Conservation (phyloP, 2,797 vertebrate species). For the Coendou prehensilis region DNA sequence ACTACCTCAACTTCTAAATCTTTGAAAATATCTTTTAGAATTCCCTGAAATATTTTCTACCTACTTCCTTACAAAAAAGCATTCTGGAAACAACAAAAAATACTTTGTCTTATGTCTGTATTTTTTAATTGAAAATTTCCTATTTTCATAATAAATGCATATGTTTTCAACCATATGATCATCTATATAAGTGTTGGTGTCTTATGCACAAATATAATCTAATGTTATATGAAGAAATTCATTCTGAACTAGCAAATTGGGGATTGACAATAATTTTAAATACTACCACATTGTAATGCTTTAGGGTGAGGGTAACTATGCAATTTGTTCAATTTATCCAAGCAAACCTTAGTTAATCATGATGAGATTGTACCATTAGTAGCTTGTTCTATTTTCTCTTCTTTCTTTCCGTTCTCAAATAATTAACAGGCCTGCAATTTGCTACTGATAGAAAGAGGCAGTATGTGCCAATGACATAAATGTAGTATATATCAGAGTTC, state of each 20-base stretch:
- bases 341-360: neutral
- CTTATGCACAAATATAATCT: neutral
- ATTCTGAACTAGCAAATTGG: slow-evolving; percentile 17
- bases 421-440: slow-evolving; percentile 5
- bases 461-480: neutral
- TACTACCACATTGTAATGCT: neutral
- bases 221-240: slow-evolving; percentile 4
- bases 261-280: slow-evolving; percentile 31
- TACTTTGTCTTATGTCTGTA: neutral
- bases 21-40: slow-evolving; percentile 43
- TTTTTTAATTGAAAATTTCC: neutral
- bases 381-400: neutral
- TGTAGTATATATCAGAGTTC: neutral
- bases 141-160: neutral
- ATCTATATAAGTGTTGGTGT: neutral
- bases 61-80: neutral
- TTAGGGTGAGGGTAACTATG: neutral
- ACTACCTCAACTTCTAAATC: slow-evolving; percentile 44
- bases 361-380: neutral
- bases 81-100: neutral
- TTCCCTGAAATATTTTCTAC: slow-evolving; percentile 32
- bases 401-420: slow-evolving; percentile 33
- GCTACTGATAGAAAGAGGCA: neutral
- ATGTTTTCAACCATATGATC: neutral
- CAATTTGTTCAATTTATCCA: neutral